Conservation (phyloP, 2,797 vertebrate genomes). For the Phoebastria nigripes region DNA sequence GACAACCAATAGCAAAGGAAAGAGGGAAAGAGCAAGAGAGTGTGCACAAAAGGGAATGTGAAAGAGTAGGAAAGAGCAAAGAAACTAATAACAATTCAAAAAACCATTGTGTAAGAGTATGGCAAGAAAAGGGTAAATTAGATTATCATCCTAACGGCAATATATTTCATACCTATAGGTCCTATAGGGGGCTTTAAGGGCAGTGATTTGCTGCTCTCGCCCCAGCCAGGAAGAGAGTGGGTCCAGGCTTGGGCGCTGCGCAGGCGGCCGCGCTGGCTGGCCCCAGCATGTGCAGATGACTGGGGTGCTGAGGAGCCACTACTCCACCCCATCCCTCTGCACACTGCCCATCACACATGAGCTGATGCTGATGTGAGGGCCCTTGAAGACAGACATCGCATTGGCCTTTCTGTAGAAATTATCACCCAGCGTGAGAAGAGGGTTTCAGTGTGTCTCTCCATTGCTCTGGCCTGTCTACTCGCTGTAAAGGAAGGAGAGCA, state of each 20-base stretch:
- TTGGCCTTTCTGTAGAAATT: not conserved
- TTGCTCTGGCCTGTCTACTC: not conserved
- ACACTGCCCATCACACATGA: fast-evolving
- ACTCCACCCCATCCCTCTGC: not conserved
- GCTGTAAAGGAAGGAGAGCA: not conserved
- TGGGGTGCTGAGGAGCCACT: fast-evolving
- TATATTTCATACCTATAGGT: not conserved
- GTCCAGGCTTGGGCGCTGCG: not conserved
- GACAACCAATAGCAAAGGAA: not conserved
- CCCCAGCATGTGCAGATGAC: fast-evolving
- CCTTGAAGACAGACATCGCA: not conserved
- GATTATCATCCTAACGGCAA: not conserved
- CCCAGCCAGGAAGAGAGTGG: fast-evolving
- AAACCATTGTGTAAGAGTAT: not conserved
- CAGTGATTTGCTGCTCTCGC: not conserved
- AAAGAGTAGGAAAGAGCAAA: not conserved
- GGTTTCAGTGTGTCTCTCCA: not conserved
- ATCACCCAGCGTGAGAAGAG: not conserved
- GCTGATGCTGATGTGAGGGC: not conserved
- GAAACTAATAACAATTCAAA: not conserved
- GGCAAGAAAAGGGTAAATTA: not conserved
- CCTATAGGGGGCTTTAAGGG: not conserved
- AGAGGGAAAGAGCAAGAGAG: not conserved
- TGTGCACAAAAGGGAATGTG: not conserved
- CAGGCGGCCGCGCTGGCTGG: fast-evolving